These are phyloP conservation scores for Caenorhabditis uteleia DNA, from an alignment of 2,888 invertebrate species.

Conservation along the genomic window DNA sequence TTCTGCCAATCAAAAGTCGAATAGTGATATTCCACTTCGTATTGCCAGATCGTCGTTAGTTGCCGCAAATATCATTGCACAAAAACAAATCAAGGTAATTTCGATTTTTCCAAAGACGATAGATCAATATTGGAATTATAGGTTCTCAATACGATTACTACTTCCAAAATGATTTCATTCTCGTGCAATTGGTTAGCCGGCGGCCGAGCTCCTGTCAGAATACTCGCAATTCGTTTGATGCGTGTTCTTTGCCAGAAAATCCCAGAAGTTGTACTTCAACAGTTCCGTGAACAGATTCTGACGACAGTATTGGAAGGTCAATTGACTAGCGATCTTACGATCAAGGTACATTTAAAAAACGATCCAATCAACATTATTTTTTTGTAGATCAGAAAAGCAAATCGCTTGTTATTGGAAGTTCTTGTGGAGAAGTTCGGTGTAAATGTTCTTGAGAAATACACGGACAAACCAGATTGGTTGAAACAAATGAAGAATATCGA, in stretches of 20 bases:
- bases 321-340: constrained; percentile 51
- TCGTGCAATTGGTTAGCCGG: constrained; percentile 53
- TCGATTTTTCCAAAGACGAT: neutral
- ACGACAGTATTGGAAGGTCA: constrained; percentile 59
- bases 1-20: constrained; percentile 14
- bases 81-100: constrained; percentile 55
- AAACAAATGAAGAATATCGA: constrained; percentile 63
- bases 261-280: constrained; percentile 59
- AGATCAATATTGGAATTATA: constrained; percentile 1
- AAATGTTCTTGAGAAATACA: constrained; percentile 52
- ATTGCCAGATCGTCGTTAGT: constrained; percentile 55
- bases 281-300: constrained; percentile 62
- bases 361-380: neutral
- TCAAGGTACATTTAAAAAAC: constrained; percentile 28
- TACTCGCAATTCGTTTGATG: constrained; percentile 60
- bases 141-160: constrained; percentile 48
- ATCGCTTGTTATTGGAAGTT: constrained; percentile 60
- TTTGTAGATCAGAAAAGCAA: constrained; percentile 59
- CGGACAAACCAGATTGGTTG: constrained; percentile 55
- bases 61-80: constrained; percentile 63
- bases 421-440: constrained; percentile 63
- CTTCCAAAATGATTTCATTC: constrained; percentile 53
- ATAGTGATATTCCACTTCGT: constrained; percentile 35
- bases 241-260: constrained; percentile 61
- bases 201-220: constrained; percentile 54